Evolutionary conservation across 2,888 invertebrate species (phyloP), one percentile per base, ranked within the genome.

Genomic region (Acanthosoma haemorrhoidale): DNA sequence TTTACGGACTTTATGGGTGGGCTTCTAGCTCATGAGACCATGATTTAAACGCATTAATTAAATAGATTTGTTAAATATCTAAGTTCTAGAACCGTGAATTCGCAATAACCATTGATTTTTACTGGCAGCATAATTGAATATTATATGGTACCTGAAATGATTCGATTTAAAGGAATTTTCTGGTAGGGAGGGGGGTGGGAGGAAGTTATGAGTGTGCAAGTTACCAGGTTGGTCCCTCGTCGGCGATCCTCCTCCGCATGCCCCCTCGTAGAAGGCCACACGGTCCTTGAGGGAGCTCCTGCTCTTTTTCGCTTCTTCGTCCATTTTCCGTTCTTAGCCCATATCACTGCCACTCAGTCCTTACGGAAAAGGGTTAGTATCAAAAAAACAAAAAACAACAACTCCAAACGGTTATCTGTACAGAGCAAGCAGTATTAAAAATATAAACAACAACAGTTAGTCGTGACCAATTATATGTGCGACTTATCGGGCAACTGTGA

Each of bases 191-290:
- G n/a, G 51, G 5, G 2, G 13, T 41, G 3, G n/a, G 1, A 16
- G 4, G 25, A 43, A n/a, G 25, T 9, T 4, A 29, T 51, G 51
- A 29, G 29, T 51, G 51, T 29, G 25, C 51, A 51, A 51, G n/a
- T 51, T 51, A 51, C 51, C 51, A 31, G 61, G 39, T 5, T 31
- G 16, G 25, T 41, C 68, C 39, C 34, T 29, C 16, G 29, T 11
- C 4, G 71, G 61, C 15, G 64, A 64, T 9, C 16, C 43, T 9
- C 41, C 39, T n/a, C 36, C 41, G 25, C 71, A 70, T 6, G 70
- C 58, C 25, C 60, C 72, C 67, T 72, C 70, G 39, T 69, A 72
- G 61, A 72, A 72, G 16, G 69, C 70, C 2, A 72, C 70, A 15
- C 72, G 34, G 39, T 70, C 67, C 36, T 58, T 39, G 13, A 72